phyloP scores from a whole-genome alignment of 2,113 vertebrate species.

The Tupaia tana region DNA sequence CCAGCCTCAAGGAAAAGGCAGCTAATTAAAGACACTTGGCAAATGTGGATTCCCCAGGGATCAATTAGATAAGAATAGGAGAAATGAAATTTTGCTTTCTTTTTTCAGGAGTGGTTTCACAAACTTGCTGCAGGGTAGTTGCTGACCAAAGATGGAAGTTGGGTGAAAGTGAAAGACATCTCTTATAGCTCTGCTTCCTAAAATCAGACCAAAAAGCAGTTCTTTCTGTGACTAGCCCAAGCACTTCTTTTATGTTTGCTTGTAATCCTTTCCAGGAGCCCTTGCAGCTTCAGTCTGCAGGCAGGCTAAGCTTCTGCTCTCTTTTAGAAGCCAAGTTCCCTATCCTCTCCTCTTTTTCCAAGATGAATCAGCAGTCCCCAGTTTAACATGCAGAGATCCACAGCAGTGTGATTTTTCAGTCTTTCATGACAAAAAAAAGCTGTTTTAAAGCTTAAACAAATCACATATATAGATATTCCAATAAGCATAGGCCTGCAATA shows the following conservation, averaged over 20 bases:
- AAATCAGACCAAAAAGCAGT: background rate
- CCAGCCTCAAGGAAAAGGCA: background rate
- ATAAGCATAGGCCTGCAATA: background rate
- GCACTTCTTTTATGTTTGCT: accelerated
- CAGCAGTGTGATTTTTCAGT: background rate
- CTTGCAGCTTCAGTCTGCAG: background rate
- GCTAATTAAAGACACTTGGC: background rate
- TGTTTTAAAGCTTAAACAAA: background rate
- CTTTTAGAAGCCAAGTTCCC: background rate
- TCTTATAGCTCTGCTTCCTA: background rate
- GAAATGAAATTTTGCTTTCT: background rate
- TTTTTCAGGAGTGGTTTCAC: background rate
- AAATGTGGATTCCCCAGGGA: background rate
- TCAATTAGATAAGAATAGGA: slow-evolving; percentile 15
- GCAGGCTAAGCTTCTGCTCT: background rate
- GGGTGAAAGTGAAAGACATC: background rate
- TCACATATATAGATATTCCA: background rate
- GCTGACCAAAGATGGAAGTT: background rate
- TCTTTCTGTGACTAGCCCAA: background rate
- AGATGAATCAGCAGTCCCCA: background rate
- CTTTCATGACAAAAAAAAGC: background rate
- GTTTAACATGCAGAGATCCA: background rate
- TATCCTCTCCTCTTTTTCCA: background rate
- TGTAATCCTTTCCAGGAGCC: background rate
- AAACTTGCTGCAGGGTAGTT: background rate